Evolutionary conservation across 1,140 invertebrate species (phyloP), one percentile per base, ranked within the genome.

Genomic region (Adelges cooleyi): DNA sequence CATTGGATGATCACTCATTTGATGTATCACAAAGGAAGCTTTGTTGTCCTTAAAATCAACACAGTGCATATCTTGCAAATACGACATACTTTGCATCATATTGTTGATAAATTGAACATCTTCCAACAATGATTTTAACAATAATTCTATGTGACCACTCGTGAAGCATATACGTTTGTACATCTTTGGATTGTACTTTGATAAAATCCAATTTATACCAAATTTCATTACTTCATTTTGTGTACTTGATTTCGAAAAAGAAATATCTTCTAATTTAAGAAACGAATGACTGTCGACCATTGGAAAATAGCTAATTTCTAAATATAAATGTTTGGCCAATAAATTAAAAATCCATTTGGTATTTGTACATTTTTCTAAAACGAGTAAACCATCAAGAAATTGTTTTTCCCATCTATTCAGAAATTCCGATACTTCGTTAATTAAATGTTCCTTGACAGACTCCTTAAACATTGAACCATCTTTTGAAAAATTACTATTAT

Each of bases 171-270:
- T 48, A 46, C 44, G 42, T 9, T 62, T 62, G 18, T 62, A 62
- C 0, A 62, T 22, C 15, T 62, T 62, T 29, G 56, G 42, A 22
- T 46, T 48, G 2, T 62, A 62, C 33, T 62, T 62, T 48, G 56
- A 29, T 48, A 46, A 62, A 33, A 62, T 62, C 56, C 56, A 62
- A 29, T 62, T 46, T 46, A 48, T 62, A n/a, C 56, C 56, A 62
- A 62, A 62, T n/a, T 46, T 23, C 18, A 33, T n/a, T 8, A 48
- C 33, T 48, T 62, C 42, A 48, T 62, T 29, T 46, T 46, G n/a
- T 13, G 13, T 9, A 29, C 3, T 29, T 4, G 23, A 29, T 18
- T 23, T 9, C 5, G 11, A 46, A 22, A 62, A 48, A 29, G 13
- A 48, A 48, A 62, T 62, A 62, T 62, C 42, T 9, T 48, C 56